Base-by-base conservation (phyloP, 2,888 invertebrate genomes). In the Agrotis ipsilon region DNA sequence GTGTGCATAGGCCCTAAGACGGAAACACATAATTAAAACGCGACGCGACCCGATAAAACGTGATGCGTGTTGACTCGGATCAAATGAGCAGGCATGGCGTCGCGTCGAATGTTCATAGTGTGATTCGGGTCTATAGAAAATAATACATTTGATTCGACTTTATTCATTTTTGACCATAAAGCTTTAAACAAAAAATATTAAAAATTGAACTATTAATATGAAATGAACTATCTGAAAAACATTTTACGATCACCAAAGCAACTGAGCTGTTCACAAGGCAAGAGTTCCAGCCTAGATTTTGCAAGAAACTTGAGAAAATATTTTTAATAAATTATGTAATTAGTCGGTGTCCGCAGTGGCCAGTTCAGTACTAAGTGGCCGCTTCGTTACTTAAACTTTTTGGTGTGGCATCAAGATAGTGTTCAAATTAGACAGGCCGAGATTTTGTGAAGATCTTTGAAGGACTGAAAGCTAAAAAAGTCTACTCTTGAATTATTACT, bases 351-450 rank as follows among this genome's bases (percentile, higher is more conserved):
- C 45, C 32, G 32, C 24, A 27, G 49, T 18, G 18, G 55, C 1
- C 6, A 11, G 21, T 14, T 45, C n/a, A 16, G 16, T 27, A 45
- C 57, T 70, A 51, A 57, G 6, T 43, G 18, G 4, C n/a, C n/a
- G 16, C 7, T 70, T 49, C 51, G 18, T 21, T 51, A n/a, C 21
- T 18, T 6, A 43, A 68, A 43, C 18, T 69, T 57, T 39, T 49
- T 14, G 32, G 19, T 19, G 43, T 69, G 27, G 70, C 27, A 69
- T 57, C 70, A 55, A 45, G 57, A 69, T 49, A 21, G 27, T 70
- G 43, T 70, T 43, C 43, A 49, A 57, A 32, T n/a, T 21, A 43
- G 18, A 52, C 13, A 46, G n/a, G 32, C 43, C 27, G 19, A 27
- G 21, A 43, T 49, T 57, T 16, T 57, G 43, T 49, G 19, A 3